phyloP scores from a whole-genome alignment of 2,888 invertebrate genomes.

The Julus scanicus region DNA sequence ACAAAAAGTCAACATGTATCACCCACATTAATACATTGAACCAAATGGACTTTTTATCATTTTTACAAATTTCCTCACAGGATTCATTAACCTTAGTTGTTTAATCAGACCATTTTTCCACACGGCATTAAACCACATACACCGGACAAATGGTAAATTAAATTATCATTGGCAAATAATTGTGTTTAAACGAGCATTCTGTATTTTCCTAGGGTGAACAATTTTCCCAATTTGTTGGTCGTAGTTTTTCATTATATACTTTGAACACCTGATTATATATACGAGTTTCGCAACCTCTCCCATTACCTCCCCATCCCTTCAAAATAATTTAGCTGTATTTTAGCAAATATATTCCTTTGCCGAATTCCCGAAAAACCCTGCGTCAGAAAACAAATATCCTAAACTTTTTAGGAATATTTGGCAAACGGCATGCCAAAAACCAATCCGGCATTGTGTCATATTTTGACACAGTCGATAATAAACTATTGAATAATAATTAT shows the following conservation, averaged over 20 bases:
- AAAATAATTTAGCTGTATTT: neutral
- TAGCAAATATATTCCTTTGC: neutral
- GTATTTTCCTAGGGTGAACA: slow-evolving; percentile 17
- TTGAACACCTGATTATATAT: slow-evolving; percentile 19
- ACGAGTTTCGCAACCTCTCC: neutral
- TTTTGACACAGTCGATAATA: no score
- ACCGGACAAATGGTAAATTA: neutral
- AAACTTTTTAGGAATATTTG: neutral
- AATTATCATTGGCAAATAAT: slow-evolving; percentile 28
- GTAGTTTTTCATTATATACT: neutral
- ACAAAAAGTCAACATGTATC: slow-evolving; percentile 9
- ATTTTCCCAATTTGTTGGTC: slow-evolving; percentile 3
- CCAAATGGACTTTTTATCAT: slow-evolving; percentile 20
- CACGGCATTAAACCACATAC: neutral
- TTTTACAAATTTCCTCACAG: slow-evolving; percentile 10
- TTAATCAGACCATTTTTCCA: neutral
- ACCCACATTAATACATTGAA: slow-evolving; percentile 12
- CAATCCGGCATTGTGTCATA: no score
- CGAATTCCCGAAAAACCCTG: neutral
- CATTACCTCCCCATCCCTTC: neutral
- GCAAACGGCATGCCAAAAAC: no score
- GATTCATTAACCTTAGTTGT: slow-evolving; percentile 22
- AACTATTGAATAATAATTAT: no score
- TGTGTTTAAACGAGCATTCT: neutral
- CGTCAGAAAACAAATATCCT: neutral